phyloP scores from a whole-genome alignment of 1,140 invertebrate species.

The Lasaia peninsularis region DNA sequence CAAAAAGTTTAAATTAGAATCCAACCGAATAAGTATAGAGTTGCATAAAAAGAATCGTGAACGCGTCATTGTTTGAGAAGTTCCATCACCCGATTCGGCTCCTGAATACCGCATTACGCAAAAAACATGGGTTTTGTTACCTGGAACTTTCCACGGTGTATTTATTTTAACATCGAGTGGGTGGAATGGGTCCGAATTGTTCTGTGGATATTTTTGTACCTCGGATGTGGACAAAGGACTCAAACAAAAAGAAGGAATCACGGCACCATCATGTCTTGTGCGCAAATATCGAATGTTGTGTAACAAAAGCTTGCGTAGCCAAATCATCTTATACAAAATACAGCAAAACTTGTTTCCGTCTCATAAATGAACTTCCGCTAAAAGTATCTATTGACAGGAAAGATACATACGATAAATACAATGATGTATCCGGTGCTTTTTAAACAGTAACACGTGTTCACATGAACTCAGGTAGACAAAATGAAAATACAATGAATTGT shows the following conservation, averaged over 20 bases:
- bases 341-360: slow-evolving; percentile 14
- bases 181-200: slow-evolving; percentile 52
- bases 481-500: neutral
- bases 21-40: neutral
- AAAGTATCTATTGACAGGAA: slow-evolving; percentile 6
- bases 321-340: slow-evolving; percentile 8
- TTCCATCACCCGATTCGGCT: slow-evolving; percentile 52
- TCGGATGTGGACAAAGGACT: slow-evolving; percentile 57
- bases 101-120: slow-evolving; percentile 58
- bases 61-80: slow-evolving; percentile 51
- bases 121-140: slow-evolving; percentile 53
- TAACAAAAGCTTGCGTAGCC: slow-evolving; percentile 15
- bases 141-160: slow-evolving; percentile 62
- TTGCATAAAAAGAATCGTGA: slow-evolving; percentile 23
- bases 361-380: slow-evolving; percentile 10
- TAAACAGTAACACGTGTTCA: neutral
- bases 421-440: neutral
- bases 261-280: slow-evolving; percentile 55
- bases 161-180: slow-evolving; percentile 61
- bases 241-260: slow-evolving; percentile 27
- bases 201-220: slow-evolving; percentile 55
- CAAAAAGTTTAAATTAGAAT: neutral
- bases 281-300: slow-evolving; percentile 15
- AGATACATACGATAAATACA: neutral
- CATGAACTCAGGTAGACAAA: neutral